Evolutionary conservation across 2,113 vertebrate genomes (phyloP).

Genomic region (Raja brachyura): DNA sequence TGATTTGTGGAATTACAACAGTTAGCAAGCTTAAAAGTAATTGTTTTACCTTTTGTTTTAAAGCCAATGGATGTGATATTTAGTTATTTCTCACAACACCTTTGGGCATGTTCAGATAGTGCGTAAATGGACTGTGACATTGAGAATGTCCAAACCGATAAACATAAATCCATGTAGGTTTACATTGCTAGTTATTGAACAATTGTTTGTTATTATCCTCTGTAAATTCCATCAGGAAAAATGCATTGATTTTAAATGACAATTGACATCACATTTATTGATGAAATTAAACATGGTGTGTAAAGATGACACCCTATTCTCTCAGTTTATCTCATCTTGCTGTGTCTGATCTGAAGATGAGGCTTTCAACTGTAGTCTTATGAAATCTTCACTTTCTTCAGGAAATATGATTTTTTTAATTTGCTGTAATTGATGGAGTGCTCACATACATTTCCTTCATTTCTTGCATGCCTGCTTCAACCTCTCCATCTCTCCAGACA

Average conservation of each 20-base stretch:
- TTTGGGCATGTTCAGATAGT: slow-evolving; percentile 3
- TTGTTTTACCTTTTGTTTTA: background rate
- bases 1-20: background rate
- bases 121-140: background rate
- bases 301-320: too few species aligned
- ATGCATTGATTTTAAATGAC: background rate
- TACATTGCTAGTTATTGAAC: background rate
- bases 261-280: background rate
- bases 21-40: background rate
- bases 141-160: too few species aligned
- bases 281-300: background rate
- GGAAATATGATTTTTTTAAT: too few species aligned
- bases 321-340: too few species aligned
- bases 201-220: background rate
- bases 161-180: background rate
- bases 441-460: too few species aligned
- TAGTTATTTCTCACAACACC: background rate
- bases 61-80: background rate
- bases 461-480: too few species aligned
- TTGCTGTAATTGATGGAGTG: too few species aligned
- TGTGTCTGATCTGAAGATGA: too few species aligned
- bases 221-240: background rate
- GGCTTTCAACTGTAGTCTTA: too few species aligned
- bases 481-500: too few species aligned
- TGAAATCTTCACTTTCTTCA: too few species aligned